Conservation (phyloP, 2,888 invertebrate genomes). For the Cantharis rustica region DNA sequence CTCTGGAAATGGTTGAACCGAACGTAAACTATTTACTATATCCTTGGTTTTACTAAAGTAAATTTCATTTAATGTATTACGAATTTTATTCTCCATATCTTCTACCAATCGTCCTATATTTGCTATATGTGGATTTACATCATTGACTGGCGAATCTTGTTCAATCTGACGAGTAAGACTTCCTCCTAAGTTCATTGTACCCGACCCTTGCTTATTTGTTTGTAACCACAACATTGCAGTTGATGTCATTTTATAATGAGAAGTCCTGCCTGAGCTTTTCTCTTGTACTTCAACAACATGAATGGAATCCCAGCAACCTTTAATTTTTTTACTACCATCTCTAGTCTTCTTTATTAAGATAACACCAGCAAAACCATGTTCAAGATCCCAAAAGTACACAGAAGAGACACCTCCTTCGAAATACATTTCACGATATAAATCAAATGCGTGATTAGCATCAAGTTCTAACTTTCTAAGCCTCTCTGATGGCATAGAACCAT, state of each 20-base stretch:
- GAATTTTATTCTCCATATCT: slow-evolving; percentile 99
- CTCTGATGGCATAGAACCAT: slow-evolving; percentile 98
- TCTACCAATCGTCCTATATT: slow-evolving; percentile 99
- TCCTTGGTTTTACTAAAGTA: slow-evolving; percentile 99
- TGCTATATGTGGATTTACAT: slow-evolving; percentile 95
- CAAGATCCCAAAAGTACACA: slow-evolving; percentile 99
- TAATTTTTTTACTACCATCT: slow-evolving; percentile 97
- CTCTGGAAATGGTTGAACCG: slow-evolving; percentile 81
- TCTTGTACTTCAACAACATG: slow-evolving; percentile 99
- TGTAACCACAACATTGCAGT: slow-evolving; percentile 99
- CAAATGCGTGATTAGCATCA: slow-evolving; percentile 98
- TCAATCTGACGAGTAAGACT: slow-evolving; percentile 97
- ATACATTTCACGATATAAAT: slow-evolving; percentile 98
- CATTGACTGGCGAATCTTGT: slow-evolving; percentile 87
- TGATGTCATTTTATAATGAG: slow-evolving; percentile 98
- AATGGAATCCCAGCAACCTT: slow-evolving; percentile 99
- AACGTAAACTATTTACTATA: slow-evolving; percentile 87
- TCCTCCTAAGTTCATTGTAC: slow-evolving; percentile 98
- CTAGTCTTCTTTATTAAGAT: slow-evolving; percentile 99
- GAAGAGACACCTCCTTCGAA: slow-evolving; percentile 99
- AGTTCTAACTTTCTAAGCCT: slow-evolving; percentile 92
- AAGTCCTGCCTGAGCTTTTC: slow-evolving; percentile 90
- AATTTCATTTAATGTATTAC: slow-evolving; percentile 96
- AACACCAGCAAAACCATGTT: slow-evolving; percentile 97
- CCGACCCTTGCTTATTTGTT: slow-evolving; percentile 94